These are phyloP conservation scores for Pristionchus exspectatus DNA, from an alignment of 2,888 invertebrate genomes.

Conservation along the genomic window DNA sequence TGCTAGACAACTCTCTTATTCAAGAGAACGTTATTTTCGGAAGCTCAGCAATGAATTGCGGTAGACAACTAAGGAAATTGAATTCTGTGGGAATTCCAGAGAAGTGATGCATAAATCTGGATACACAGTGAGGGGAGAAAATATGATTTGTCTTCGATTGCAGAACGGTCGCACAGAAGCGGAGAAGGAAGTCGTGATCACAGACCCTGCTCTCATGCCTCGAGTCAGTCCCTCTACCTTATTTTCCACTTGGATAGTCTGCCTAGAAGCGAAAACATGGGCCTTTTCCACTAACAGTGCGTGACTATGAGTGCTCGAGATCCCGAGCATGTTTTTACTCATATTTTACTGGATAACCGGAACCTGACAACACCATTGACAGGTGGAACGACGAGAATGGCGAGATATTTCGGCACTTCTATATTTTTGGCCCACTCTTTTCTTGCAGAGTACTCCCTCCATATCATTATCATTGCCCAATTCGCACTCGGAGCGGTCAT, in stretches of 20 bases:
- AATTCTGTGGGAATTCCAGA: not conserved
- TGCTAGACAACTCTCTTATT: too few relatives aligned
- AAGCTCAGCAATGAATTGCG: not conserved
- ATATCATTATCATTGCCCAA: too few relatives aligned
- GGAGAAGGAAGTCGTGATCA: not conserved
- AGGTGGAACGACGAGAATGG: too few relatives aligned
- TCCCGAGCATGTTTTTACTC: not conserved
- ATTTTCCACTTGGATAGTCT: conserved; percentile 1
- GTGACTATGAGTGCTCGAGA: not conserved
- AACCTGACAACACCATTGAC: too few relatives aligned
- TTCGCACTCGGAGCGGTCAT: too few relatives aligned
- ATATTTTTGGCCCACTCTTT: too few relatives aligned
- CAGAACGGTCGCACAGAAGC: not conserved
- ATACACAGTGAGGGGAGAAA: not conserved
- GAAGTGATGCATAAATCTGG: not conserved
- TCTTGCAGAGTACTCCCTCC: too few relatives aligned
- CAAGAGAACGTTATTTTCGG: not conserved
- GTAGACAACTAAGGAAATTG: not conserved
- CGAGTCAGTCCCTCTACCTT: not conserved
- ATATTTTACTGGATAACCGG: too few relatives aligned
- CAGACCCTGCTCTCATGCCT: conserved; percentile 39
- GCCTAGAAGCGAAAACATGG: not conserved
- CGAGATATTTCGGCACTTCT: too few relatives aligned
- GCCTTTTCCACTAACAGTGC: not conserved
- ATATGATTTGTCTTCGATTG: not conserved